A percentile compares a stretch with the other conserved stretches of the same genome.
Conservation (phyloP, 2,797 vertebrate genomes). For the Etheostoma nigrum region DNA sequence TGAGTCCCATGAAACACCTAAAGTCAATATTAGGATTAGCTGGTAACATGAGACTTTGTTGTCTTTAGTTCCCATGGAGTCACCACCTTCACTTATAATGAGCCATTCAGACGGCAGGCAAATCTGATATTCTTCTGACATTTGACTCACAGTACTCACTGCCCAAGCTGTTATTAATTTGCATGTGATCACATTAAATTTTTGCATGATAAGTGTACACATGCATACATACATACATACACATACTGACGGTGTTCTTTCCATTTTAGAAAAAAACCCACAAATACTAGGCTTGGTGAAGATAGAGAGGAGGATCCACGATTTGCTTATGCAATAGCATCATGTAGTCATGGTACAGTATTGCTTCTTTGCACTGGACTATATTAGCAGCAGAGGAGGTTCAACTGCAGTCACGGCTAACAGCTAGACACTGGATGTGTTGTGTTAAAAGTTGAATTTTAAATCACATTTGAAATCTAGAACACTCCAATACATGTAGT, state of each 20-base stretch:
- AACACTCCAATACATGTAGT: not conserved
- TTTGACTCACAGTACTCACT: constrained; percentile 1
- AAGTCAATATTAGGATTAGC: not conserved
- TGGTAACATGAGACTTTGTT: constrained; percentile 22
- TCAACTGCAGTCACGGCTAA: not conserved
- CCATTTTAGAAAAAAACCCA: not conserved
- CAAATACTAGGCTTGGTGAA: not conserved
- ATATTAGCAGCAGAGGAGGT: not conserved
- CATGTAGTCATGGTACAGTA: constrained; percentile 9
- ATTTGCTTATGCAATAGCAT: not conserved
- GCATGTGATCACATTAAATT: not conserved
- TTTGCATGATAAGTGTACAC: not conserved
- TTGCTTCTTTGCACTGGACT: not conserved
- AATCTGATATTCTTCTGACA: not conserved
- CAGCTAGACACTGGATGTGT: constrained; percentile 6
- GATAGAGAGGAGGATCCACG: not conserved
- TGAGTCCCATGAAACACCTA: not conserved
- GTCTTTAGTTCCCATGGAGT: constrained; percentile 24
- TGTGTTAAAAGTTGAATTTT: not conserved
- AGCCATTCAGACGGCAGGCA: constrained; percentile 15
- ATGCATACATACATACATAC: not conserved
- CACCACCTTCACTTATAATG: not conserved
- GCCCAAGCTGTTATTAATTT: constrained; percentile 6
- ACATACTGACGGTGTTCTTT: constrained; percentile 16
- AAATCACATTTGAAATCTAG: not conserved